A percentile compares a stretch with the other conserved stretches of the same genome.
Conservation (phyloP, 53 echinoderm and acorn worm genomes). For the Holothuria scabra region DNA sequence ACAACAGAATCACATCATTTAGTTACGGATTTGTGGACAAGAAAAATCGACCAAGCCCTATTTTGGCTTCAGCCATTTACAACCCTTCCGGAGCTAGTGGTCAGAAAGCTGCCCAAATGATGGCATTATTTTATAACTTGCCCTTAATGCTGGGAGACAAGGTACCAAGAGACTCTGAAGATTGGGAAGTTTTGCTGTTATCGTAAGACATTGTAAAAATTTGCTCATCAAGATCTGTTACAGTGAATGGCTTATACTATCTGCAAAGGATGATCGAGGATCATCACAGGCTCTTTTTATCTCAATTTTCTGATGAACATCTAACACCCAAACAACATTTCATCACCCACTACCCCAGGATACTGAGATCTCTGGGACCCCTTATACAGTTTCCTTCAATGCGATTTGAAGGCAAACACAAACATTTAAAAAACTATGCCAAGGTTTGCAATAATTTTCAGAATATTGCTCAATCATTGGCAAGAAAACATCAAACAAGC, state of each 20-base stretch:
- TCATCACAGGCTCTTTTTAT: slow-evolving; percentile 53
- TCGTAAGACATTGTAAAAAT: slow-evolving; percentile 56
- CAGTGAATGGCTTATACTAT: slow-evolving; percentile 56
- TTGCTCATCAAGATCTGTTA: slow-evolving; percentile 47
- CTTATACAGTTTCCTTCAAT: slow-evolving; percentile 39
- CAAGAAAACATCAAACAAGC: slow-evolving; percentile 42
- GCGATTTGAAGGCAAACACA: slow-evolving; percentile 64
- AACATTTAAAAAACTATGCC: slow-evolving; percentile 50
- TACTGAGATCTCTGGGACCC: slow-evolving; percentile 47
- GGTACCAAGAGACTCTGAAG: slow-evolving; percentile 54
- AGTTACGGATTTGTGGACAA: slow-evolving; percentile 58
- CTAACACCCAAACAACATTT: slow-evolving; percentile 55
- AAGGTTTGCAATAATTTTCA: slow-evolving; percentile 51
- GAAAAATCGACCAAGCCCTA: slow-evolving; percentile 52
- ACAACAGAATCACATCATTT: slow-evolving; percentile 58
- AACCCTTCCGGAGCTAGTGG: slow-evolving; percentile 64
- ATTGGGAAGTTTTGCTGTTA: slow-evolving; percentile 56
- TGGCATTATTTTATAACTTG: slow-evolving; percentile 54
- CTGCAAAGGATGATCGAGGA: slow-evolving; percentile 44
- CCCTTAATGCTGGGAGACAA: slow-evolving; percentile 54
- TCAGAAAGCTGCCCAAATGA: slow-evolving; percentile 68
- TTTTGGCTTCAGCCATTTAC: slow-evolving; percentile 36
- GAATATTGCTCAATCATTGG: slow-evolving; percentile 58
- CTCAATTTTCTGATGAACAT: slow-evolving; percentile 29
- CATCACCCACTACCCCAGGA: slow-evolving; percentile 49